These are phyloP conservation scores for Ambastaia sidthimunki DNA, from an alignment of 2,797 vertebrate genomes.

Conservation along the genomic window DNA sequence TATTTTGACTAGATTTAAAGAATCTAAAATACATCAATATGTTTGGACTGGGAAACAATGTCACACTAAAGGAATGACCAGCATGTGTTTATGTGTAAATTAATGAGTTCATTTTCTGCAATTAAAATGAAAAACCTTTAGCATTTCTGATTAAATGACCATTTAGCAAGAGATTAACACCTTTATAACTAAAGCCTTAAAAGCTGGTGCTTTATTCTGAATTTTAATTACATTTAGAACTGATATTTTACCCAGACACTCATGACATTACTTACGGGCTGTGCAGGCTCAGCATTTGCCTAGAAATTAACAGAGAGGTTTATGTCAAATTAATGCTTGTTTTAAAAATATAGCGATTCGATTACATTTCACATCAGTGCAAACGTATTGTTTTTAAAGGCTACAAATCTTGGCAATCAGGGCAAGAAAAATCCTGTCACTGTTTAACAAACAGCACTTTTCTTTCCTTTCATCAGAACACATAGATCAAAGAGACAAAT, in stretches of 20 bases:
- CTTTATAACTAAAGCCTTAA: neutral
- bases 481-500: neutral
- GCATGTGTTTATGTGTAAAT: too few species aligned
- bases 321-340: slow-evolving; percentile 29
- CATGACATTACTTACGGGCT: slow-evolving; percentile 83
- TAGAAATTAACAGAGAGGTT: slow-evolving; percentile 64
- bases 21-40: neutral
- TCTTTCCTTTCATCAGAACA: neutral
- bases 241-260: neutral
- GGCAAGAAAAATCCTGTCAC: neutral
- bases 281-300: slow-evolving; percentile 82
- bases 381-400: neutral
- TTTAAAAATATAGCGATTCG: neutral
- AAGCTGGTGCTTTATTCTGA: slow-evolving; percentile 5
- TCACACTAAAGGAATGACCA: slow-evolving; percentile 1
- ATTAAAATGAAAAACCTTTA: neutral
- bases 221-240: slow-evolving; percentile 22
- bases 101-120: neutral
- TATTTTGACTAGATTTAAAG: slow-evolving; percentile 52
- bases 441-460: neutral
- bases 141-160: neutral
- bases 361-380: neutral
- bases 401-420: neutral
- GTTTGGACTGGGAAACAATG: neutral
- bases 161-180: slow-evolving; percentile 7